phyloP scores from a whole-genome alignment of 2,113 vertebrate species.

The Dromiciops gliroides region DNA sequence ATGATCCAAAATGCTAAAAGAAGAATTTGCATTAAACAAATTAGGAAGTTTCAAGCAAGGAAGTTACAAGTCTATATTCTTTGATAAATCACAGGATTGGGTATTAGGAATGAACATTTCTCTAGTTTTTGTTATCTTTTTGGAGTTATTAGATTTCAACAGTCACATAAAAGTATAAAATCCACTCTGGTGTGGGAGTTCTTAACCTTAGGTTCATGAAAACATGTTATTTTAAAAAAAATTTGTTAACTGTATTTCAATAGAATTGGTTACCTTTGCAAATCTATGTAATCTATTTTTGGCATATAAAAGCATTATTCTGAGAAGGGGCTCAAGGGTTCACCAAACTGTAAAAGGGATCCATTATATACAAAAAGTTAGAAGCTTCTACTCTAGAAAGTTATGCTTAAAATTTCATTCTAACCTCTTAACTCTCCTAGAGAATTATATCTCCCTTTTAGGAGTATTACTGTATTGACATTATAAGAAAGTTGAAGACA shows the following conservation, averaged over 20 bases:
- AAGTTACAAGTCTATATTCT: neutral
- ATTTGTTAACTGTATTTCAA: neutral
- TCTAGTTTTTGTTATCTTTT: neutral
- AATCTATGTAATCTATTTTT: neutral
- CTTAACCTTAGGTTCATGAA: neutral
- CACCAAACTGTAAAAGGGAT: neutral
- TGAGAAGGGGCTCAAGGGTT: neutral
- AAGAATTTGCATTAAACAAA: neutral
- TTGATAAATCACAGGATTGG: neutral
- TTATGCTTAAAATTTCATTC: neutral
- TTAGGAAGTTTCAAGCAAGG: neutral
- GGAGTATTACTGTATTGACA: neutral
- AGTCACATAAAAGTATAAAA: neutral
- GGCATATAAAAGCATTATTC: neutral
- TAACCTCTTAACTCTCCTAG: neutral
- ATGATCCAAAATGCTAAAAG: neutral
- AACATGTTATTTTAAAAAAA: neutral
- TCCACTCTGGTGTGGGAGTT: neutral
- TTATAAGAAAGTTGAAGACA: neutral
- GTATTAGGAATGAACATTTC: neutral
- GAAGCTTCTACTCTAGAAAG: neutral
- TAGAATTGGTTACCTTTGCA: neutral
- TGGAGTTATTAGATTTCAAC: neutral
- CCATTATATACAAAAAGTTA: neutral
- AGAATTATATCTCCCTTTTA: neutral